A percentile compares a stretch with the other conserved stretches of the same genome.
Evolutionary conservation across 2,797 vertebrate species (phyloP).

Genomic region (Taeniopygia guttata): DNA sequence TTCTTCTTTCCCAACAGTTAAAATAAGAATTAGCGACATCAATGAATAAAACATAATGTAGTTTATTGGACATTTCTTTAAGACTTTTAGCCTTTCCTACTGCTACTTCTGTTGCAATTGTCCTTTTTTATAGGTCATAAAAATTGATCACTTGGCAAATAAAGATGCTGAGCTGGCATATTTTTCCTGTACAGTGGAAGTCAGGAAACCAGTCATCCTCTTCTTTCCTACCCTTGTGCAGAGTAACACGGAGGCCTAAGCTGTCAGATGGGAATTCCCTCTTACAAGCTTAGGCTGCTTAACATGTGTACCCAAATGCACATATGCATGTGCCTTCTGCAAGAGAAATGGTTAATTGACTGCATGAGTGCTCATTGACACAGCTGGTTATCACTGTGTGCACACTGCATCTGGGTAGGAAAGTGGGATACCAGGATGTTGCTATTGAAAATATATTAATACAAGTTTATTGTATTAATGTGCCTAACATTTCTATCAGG

Average conservation of each 20-base stretch:
- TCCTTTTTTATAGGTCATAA: constrained; percentile 6
- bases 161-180: not conserved
- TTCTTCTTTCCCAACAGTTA: not conserved
- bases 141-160: not conserved
- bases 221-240: not conserved
- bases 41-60: not conserved
- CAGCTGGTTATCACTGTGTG: not conserved
- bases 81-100: not conserved
- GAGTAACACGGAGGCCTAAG: not conserved
- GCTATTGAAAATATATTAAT: not conserved
- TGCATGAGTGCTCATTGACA: not conserved
- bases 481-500: constrained; percentile 6
- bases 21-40: not conserved
- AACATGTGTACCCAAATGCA: not conserved
- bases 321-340: not conserved
- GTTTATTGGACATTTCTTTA: not conserved
- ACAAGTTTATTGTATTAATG: not conserved
- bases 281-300: not conserved
- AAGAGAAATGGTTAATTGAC: not conserved
- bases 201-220: not conserved
- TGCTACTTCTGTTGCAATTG: not conserved
- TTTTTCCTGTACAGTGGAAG: not conserved
- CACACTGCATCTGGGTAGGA: not conserved
- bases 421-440: not conserved
- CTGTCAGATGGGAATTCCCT: not conserved